Evolutionary conservation across 1,140 invertebrate species (phyloP).

Genomic region (Dolichoris vasculosae): DNA sequence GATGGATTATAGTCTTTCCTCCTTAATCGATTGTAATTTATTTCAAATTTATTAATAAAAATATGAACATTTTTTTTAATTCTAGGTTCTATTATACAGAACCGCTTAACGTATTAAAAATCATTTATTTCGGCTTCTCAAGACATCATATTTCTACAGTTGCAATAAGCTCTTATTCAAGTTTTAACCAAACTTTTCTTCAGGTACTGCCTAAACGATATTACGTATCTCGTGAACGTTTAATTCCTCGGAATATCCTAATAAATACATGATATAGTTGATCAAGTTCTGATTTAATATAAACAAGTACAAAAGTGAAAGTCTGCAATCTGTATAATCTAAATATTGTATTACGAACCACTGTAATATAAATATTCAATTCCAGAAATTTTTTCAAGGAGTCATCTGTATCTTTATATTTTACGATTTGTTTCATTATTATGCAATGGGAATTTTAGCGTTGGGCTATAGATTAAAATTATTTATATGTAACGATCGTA

Average conservation of each 20-base stretch:
- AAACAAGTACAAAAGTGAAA: slow-evolving; percentile 16
- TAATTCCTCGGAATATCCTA: not conserved
- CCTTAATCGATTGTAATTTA: too few species aligned
- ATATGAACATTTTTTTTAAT: too few species aligned
- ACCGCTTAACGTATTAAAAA: too few species aligned
- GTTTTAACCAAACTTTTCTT: not conserved
- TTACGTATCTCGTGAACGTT: not conserved
- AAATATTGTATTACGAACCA: not conserved
- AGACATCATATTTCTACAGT: not conserved
- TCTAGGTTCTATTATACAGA: too few species aligned
- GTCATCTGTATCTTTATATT: not conserved
- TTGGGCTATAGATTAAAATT: not conserved
- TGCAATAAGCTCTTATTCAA: not conserved
- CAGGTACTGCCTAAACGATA: not conserved
- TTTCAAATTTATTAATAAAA: too few species aligned
- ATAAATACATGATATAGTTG: not conserved
- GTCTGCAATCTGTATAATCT: not conserved
- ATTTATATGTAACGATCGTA: not conserved
- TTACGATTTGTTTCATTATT: not conserved
- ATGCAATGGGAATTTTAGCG: not conserved
- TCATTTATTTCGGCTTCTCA: too few species aligned
- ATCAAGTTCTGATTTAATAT: slow-evolving; percentile 9
- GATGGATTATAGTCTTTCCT: too few species aligned
- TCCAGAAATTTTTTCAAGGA: not conserved
- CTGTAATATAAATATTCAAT: slow-evolving; percentile 11